A percentile compares a stretch with the other conserved stretches of the same genome.
Conservation (phyloP, 2,888 invertebrate genomes). For the Dysmachus trigonus region DNA sequence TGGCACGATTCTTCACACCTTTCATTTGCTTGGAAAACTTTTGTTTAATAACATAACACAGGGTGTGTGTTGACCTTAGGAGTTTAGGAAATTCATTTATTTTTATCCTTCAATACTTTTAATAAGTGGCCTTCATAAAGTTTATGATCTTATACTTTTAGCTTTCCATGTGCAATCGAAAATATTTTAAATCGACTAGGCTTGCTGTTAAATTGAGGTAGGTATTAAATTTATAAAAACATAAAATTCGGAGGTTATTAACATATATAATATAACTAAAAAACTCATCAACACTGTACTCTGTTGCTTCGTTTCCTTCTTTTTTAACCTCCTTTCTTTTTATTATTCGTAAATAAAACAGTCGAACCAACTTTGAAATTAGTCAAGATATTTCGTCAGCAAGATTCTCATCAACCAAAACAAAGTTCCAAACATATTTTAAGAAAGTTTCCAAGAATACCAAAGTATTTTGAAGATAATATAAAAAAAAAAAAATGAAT, state of each 20-base stretch:
- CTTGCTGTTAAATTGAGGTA: neutral
- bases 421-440: neutral
- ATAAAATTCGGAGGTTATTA: neutral
- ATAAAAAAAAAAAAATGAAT: neutral
- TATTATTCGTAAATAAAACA: neutral
- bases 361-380: neutral
- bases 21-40: neutral
- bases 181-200: neutral
- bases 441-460: neutral
- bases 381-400: neutral
- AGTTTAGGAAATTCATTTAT: neutral
- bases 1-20: neutral
- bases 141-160: no score
- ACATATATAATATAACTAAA: neutral
- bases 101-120: neutral
- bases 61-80: neutral
- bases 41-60: neutral
- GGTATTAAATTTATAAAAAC: neutral
- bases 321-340: neutral
- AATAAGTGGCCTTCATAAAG: neutral
- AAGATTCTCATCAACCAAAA: neutral
- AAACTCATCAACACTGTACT: neutral
- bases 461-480: neutral
- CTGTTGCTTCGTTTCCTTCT: neutral
- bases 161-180: neutral